phyloP scores from a whole-genome alignment of 2,888 invertebrate species.

The Cataglyphis cursor region DNA sequence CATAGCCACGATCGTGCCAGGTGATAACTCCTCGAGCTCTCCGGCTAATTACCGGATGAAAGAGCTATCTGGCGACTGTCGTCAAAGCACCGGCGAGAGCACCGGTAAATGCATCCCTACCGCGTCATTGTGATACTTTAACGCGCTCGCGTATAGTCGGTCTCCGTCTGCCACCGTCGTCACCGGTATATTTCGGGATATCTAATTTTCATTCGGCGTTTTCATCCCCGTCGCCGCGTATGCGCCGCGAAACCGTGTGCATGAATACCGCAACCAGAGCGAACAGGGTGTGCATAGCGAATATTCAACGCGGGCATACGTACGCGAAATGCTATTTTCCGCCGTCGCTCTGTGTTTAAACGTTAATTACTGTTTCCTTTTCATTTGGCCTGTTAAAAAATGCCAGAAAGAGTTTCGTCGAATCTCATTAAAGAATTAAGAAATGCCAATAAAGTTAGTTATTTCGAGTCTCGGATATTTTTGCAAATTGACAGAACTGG shows the following conservation, averaged over 20 bases:
- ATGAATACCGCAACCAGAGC: constrained; percentile 14
- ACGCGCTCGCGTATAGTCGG: constrained; percentile 44
- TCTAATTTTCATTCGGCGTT: constrained; percentile 72
- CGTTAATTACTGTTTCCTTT: constrained; percentile 40
- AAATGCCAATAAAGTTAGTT: neutral
- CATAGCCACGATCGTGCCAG: constrained; percentile 77
- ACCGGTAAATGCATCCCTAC: constrained; percentile 74
- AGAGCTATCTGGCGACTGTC: constrained; percentile 80
- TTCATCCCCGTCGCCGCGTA: constrained; percentile 12
- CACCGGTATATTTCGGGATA: constrained; percentile 54
- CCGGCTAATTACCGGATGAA: constrained; percentile 84
- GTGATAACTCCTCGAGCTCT: constrained; percentile 83
- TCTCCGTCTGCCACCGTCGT: neutral
- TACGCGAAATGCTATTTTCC: constrained; percentile 40
- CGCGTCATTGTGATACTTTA: constrained; percentile 75
- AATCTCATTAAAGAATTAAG: constrained; percentile 17
- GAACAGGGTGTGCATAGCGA: neutral
- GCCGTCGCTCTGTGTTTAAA: constrained; percentile 25
- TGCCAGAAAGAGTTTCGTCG: neutral
- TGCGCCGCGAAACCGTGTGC: neutral
- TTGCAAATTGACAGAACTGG: neutral
- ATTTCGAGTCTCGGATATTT: constrained; percentile 3
- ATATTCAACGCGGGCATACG: constrained; percentile 32
- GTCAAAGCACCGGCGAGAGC: constrained; percentile 74
- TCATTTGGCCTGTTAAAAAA: constrained; percentile 29